phyloP scores from a whole-genome alignment of 2,113 vertebrate species.

The Lutjanus erythropterus region DNA sequence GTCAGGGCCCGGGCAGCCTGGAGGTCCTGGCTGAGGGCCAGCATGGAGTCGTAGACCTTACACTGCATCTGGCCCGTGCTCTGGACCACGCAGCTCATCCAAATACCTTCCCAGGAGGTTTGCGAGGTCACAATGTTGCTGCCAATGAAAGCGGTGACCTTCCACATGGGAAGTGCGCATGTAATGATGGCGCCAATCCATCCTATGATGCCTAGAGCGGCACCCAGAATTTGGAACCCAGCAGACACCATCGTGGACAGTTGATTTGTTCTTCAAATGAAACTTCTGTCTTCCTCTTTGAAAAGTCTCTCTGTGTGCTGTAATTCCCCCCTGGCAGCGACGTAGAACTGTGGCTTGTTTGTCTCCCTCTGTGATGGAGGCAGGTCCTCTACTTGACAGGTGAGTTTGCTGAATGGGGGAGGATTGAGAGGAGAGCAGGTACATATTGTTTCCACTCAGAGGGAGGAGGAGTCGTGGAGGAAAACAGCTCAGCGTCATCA shows the following conservation, averaged over 20 bases:
- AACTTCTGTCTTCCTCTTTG: conserved; percentile 1
- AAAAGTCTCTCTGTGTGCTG: background rate
- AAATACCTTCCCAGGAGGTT: conserved; percentile 83
- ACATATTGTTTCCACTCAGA: conserved; percentile 35
- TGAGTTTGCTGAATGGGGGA: conserved; percentile 50
- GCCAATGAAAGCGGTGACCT: conserved; percentile 84
- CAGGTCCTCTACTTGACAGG: background rate
- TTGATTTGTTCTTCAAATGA: background rate
- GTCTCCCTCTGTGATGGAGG: conserved; percentile 16
- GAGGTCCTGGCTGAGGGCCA: conserved; percentile 83
- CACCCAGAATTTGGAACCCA: conserved; percentile 84
- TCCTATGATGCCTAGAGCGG: conserved; percentile 79
- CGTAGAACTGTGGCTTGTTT: conserved; percentile 1
- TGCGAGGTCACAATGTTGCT: conserved; percentile 85
- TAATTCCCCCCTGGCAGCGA: background rate
- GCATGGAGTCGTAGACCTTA: conserved; percentile 87
- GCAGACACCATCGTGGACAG: conserved; percentile 80
- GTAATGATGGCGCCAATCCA: conserved; percentile 84
- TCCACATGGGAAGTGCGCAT: conserved; percentile 86
- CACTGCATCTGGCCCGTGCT: conserved; percentile 89
- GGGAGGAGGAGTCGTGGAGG: conserved; percentile 55
- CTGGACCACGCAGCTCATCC: conserved; percentile 86
- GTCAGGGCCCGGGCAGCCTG: conserved; percentile 84
- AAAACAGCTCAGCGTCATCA: conserved; percentile 14
- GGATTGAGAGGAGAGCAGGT: conserved; percentile 25